Conservation (phyloP, 2,113 vertebrate species). For the Asarcornis scutulata region DNA sequence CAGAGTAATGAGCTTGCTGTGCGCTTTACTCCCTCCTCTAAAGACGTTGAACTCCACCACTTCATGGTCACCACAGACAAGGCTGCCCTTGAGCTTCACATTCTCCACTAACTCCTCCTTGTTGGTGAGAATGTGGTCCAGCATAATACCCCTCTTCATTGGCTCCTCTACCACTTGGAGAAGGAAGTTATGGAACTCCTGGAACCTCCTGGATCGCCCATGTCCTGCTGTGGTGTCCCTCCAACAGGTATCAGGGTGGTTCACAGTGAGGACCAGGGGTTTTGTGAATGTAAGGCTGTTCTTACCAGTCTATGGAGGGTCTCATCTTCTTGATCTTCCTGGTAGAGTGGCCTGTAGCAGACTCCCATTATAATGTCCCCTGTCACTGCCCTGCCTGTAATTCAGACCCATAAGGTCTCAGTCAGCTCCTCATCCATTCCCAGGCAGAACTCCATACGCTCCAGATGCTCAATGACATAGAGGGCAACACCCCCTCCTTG, state of each 20-base stretch:
- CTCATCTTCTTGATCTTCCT: neutral
- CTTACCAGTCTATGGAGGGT: too few relatives aligned
- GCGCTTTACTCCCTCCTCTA: neutral
- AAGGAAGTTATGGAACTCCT: neutral
- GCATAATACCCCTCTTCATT: neutral
- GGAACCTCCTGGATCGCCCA: neutral
- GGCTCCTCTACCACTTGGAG: neutral
- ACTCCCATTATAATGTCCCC: neutral
- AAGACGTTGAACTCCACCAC: neutral
- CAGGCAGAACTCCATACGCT: neutral
- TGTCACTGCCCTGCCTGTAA: neutral
- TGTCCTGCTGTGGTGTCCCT: neutral
- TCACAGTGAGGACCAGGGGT: neutral
- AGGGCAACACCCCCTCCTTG: neutral
- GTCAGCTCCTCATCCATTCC: neutral
- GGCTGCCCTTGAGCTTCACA: neutral
- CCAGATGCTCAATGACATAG: neutral
- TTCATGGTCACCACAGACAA: neutral
- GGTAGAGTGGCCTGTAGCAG: neutral
- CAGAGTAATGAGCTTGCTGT: neutral
- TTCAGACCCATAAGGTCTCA: neutral
- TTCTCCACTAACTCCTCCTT: neutral
- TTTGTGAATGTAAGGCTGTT: neutral
- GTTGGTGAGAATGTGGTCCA: neutral
- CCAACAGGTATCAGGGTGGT: neutral